Evolutionary conservation across 64 coral and sea anemone species (phyloP), one percentile per base, ranked within the genome.

Genomic region (Pocillopora verrucosa): DNA sequence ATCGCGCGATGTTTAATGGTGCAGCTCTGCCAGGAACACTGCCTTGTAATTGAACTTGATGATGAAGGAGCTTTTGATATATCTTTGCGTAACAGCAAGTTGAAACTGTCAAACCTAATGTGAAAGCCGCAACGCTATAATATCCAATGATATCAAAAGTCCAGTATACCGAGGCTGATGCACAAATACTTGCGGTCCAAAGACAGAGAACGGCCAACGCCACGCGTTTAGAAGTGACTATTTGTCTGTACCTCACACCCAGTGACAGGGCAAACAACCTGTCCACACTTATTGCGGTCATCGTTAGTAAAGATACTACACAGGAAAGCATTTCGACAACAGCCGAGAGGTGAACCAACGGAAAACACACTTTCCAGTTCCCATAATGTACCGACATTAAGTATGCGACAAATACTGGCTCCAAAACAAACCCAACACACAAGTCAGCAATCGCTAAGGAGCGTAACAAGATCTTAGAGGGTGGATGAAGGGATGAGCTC

Each of bases 241-340:
- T 36, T 17, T 77, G 16, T 77, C 75, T 77, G 75, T 77, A 77
- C 19, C 45, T 51, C 38, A 77, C 20, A 13, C 75, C 75, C 15
- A 77, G 75, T 45, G 56, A 56, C 41, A 77, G 20, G 37, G 75
- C 75, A 20, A 56, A 20, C 17, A 77, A 17, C 20, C 75, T 77
- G 75, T 77, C 75, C 75, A 77, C 45, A 20, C 75, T 77, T 57
- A 77, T 77, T n/a, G 75, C 37, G 9, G 45, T 77, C 75, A 77
- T 17, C 10, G 41, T 77, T 7, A 56, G 7, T 41, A 77, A 77
- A 77, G 75, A 77, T 45, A 56, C 38, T 20, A 22, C 9, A 77
- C 37, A 57, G 14, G 56, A 45, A 20, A 56, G 11, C 22, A 20
- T 10, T 25, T 10, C 67, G 11, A 70, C 22, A 30, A 70, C 22